phyloP scores from a whole-genome alignment of 2,888 invertebrate genomes.

The Amphipoea oculea region DNA sequence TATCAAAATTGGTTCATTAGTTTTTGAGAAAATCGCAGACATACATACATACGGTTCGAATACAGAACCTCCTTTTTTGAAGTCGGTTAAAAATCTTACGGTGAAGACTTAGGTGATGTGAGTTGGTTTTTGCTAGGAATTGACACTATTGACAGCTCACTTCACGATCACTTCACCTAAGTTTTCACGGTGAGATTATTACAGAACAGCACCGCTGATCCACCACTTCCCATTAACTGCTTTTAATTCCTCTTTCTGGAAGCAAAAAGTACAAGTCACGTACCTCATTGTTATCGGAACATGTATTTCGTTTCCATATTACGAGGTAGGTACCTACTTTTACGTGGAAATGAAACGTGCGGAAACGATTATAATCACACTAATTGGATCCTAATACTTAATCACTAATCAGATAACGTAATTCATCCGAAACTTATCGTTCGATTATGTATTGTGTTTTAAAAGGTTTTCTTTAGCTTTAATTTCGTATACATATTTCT shows the following conservation, averaged over 20 bases:
- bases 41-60: no score
- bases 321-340: constrained; percentile 9
- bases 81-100: no score
- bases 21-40: no score
- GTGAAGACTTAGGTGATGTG: no score
- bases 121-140: no score
- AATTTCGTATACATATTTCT: background rate
- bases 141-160: no score
- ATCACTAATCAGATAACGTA: constrained; percentile 53
- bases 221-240: background rate
- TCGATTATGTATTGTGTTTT: constrained; percentile 29
- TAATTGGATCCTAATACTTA: constrained; percentile 55
- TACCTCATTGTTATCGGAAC: constrained; percentile 45
- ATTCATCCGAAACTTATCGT: constrained; percentile 45
- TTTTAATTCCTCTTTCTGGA: constrained; percentile 5
- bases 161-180: no score
- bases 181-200: no score
- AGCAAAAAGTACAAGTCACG: constrained; percentile 30
- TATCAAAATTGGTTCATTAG: no score
- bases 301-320: constrained; percentile 55
- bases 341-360: constrained; percentile 37
- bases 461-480: background rate
- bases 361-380: constrained; percentile 63
- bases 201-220: background rate
- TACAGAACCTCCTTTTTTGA: no score